phyloP scores from a whole-genome alignment of 2,113 vertebrate species.

The Thryonomys swinderianus region DNA sequence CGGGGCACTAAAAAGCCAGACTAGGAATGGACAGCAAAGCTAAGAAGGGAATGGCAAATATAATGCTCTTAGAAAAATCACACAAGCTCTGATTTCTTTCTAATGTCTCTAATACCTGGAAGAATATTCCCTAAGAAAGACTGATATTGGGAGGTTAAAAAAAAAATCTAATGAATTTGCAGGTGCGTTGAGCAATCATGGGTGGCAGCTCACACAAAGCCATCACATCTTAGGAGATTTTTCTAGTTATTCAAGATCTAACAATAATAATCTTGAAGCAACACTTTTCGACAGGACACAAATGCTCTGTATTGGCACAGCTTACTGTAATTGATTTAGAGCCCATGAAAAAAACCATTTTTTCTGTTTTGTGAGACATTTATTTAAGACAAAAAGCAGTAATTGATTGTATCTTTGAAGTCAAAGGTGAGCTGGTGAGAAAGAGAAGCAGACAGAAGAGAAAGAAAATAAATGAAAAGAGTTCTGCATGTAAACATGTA shows the following conservation, averaged over 20 bases:
- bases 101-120: accelerated
- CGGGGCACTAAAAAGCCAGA: not conserved
- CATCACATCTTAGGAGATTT: not conserved
- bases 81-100: not conserved
- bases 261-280: not conserved
- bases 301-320: not conserved
- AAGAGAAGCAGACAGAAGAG: slow-evolving; percentile 32
- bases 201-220: not conserved
- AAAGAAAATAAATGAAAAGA: not conserved
- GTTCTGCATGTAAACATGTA: not conserved
- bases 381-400: slow-evolving; percentile 63
- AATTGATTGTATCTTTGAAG: not conserved
- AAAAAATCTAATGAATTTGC: not conserved
- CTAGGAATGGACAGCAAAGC: not conserved
- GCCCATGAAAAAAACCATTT: not conserved
- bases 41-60: accelerated
- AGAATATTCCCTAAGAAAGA: not conserved
- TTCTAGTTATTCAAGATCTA: slow-evolving; percentile 14
- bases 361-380: slow-evolving; percentile 38
- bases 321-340: slow-evolving; percentile 34
- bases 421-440: slow-evolving; percentile 31
- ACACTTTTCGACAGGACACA: not conserved
- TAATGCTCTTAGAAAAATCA: not conserved
- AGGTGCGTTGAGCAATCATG: not conserved
- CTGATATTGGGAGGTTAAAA: not conserved